A percentile compares a stretch with the other conserved stretches of the same genome.
These are phyloP conservation scores for Muntiacus reevesi DNA, from an alignment of 2,113 vertebrate species.

Conservation along the genomic window DNA sequence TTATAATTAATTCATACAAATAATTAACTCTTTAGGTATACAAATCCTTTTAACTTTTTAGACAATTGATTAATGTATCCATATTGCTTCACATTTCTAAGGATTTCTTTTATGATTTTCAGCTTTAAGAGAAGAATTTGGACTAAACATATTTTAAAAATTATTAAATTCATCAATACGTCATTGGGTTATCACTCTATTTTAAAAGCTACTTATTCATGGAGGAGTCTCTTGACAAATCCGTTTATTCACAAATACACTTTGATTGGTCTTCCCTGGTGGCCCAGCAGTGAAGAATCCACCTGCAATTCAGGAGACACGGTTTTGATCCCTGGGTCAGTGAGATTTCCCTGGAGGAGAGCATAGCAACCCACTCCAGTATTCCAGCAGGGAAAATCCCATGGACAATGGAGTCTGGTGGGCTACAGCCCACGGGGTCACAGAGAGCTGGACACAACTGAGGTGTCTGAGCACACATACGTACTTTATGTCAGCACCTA, in stretches of 20 bases:
- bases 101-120: background rate
- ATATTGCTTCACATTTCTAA: background rate
- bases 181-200: background rate
- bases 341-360: background rate
- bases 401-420: background rate
- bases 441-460: background rate
- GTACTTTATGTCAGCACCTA: background rate
- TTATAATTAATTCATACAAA: background rate
- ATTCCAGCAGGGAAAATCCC: accelerated
- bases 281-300: background rate
- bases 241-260: background rate
- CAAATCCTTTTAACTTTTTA: background rate
- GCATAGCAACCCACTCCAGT: background rate
- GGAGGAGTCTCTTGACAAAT: background rate
- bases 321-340: background rate
- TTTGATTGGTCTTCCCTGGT: background rate
- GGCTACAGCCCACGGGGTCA: accelerated
- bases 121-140: background rate
- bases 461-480: background rate
- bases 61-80: background rate
- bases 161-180: background rate
- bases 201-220: background rate
- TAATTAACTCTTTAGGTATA: background rate
- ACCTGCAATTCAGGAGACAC: background rate
- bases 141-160: background rate